phyloP scores from a whole-genome alignment of 2,888 invertebrate species.

The Cryptocephalus primarius region DNA sequence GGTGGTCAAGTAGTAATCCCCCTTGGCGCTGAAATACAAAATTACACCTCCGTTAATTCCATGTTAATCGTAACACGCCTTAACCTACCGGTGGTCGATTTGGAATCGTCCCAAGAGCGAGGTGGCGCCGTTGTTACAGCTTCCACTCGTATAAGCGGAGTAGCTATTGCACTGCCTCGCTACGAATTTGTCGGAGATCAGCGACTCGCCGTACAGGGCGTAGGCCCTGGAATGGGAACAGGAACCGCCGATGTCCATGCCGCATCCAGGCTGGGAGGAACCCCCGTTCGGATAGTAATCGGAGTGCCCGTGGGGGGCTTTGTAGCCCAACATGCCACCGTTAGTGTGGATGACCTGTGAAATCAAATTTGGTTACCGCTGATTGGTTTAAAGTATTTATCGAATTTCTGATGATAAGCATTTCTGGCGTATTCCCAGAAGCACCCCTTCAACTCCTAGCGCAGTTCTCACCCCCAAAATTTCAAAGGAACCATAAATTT shows the following conservation, averaged over 20 bases:
- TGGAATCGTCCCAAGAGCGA: conserved; percentile 14
- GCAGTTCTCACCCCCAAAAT: no score
- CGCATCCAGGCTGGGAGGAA: conserved; percentile 26
- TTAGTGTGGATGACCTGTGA: not conserved
- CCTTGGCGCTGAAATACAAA: no score
- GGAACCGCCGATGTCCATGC: conserved; percentile 20
- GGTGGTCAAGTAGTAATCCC: no score
- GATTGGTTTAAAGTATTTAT: no score
- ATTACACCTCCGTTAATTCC: no score
- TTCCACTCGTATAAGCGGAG: conserved; percentile 3
- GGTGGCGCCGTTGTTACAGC: conserved; percentile 5
- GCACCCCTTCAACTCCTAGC: no score
- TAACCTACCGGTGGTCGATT: conserved; percentile 9
- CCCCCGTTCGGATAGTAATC: conserved; percentile 33
- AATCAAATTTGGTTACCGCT: no score
- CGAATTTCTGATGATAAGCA: no score
- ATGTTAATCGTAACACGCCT: no score
- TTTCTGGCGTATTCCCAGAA: no score
- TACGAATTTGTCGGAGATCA: conserved; percentile 15
- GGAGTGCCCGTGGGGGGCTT: conserved; percentile 23
- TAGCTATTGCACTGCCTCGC: conserved; percentile 9
- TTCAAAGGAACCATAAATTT: no score
- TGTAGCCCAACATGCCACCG: conserved; percentile 11
- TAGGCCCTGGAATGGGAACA: conserved; percentile 38
- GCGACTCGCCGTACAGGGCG: conserved; percentile 35